Evolutionary conservation across 2,113 vertebrate species (phyloP).

Genomic region (Fregetta grallaria): DNA sequence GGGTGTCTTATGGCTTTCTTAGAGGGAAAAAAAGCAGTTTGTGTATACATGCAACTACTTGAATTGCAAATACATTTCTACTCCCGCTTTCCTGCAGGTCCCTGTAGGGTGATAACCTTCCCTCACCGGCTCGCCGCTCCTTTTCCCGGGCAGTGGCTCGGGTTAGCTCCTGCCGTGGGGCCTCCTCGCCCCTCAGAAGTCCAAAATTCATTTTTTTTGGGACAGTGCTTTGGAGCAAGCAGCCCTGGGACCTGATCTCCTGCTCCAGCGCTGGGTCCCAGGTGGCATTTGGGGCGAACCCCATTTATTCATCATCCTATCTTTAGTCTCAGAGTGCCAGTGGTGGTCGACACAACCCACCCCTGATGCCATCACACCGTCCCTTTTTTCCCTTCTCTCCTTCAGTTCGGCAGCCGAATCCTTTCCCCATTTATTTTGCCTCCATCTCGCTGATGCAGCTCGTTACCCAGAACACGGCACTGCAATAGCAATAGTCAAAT

Average conservation of each 20-base stretch:
- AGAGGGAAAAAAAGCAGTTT: background rate
- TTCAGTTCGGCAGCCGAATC: background rate
- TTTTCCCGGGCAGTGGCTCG: background rate
- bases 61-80: background rate
- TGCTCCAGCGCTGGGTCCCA: background rate
- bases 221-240: background rate
- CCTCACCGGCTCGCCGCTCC: background rate
- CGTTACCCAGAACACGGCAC: rapidly evolving
- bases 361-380: background rate
- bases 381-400: background rate
- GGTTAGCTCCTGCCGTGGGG: rapidly evolving
- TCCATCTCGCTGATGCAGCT: rapidly evolving
- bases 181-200: too few relatives aligned
- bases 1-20: too few relatives aligned
- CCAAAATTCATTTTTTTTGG: too few relatives aligned
- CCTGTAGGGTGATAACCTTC: background rate
- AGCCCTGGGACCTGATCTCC: background rate
- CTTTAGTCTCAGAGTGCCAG: too few relatives aligned
- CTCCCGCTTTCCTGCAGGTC: background rate
- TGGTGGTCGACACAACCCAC: background rate
- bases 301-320: too few relatives aligned
- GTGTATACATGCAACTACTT: too few relatives aligned
- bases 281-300: background rate
- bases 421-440: background rate
- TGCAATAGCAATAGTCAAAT: background rate